Percentiles rank a stretch among this genome's conserved stretches.
phyloP scores from a whole-genome alignment of 2,113 vertebrate genomes.

The Chlorocebus sabaeus region DNA sequence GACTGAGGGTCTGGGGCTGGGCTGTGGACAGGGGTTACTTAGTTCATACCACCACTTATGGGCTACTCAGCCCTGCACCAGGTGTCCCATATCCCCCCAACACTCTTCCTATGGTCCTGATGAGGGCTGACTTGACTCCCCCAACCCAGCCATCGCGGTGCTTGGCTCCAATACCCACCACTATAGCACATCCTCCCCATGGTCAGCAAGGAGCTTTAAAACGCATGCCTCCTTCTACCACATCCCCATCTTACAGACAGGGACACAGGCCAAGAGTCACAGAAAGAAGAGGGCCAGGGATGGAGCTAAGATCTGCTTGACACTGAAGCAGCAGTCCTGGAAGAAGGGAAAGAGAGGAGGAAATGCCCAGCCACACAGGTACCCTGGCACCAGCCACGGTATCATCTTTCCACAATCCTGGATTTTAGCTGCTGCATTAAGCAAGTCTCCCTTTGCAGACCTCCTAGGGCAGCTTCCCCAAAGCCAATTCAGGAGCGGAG shows the following conservation, averaged over 20 bases:
- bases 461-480: background rate
- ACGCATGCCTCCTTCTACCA: background rate
- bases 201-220: background rate
- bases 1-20: background rate
- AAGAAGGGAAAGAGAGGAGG: background rate
- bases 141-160: background rate
- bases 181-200: background rate
- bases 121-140: background rate
- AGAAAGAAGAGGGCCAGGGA: background rate
- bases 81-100: background rate
- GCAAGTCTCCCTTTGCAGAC: background rate
- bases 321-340: background rate
- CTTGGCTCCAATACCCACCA: rapidly evolving
- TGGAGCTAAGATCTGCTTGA: background rate
- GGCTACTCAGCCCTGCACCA: background rate
- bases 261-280: background rate
- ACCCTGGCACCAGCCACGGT: background rate
- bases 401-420: background rate
- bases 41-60: background rate
- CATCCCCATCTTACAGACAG: background rate
- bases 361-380: background rate
- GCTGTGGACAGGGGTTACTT: background rate
- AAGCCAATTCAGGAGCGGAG: background rate
- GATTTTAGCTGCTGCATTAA: too few relatives aligned
- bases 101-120: background rate